Evolutionary conservation across 1,140 invertebrate species (phyloP), one percentile per base, ranked within the genome.

Genomic region (Zaprionus ornatus): DNA sequence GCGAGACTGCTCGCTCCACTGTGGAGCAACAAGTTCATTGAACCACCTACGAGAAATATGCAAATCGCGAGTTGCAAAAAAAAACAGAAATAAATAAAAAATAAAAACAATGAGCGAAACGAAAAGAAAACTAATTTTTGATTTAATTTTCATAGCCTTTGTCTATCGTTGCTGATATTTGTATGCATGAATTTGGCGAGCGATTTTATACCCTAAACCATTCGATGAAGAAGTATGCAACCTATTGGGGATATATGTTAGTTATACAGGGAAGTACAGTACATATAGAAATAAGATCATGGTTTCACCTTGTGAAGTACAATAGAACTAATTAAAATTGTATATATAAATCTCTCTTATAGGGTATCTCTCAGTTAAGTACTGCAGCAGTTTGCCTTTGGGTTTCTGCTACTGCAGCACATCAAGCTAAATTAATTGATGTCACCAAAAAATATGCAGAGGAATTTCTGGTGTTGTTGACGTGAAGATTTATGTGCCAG

Each of bases 1-100:
- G 40, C 19, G 23, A 57, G 69, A 40, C 69, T 79, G 62, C 75
- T 61, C 23, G 66, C 61, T 52, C 64, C 55, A 35, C 74, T 64
- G 54, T 57, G 21, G 40, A 45, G 62, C 71, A 76, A 76, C 85
- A 90, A 90, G 85, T 90, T 90, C 85, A 90, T 77, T 90, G 85
- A 90, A 90, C 85, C 85, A 82, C 85, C 85, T 90, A 90, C 85
- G 86, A 85, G 81, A 82, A 90, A 90, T 90, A 90, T 90, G 85
- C 85, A 90, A 90, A 90, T 90, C 72, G 69, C 63, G 61, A 57
- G 57, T 76, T 90, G 75, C 78, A 84, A 80, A 80, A 74, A 74
- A 19, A 37, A 64, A 29, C 4, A 54, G 29, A 60, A 50, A 25
- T 32, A 45, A 63, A 45, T 42, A 55, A 67, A 68, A 21, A 62